Percentiles rank a stretch among this genome's conserved stretches.
phyloP scores from a whole-genome alignment of 2,113 vertebrate genomes.

The Takifugu flavidus region DNA sequence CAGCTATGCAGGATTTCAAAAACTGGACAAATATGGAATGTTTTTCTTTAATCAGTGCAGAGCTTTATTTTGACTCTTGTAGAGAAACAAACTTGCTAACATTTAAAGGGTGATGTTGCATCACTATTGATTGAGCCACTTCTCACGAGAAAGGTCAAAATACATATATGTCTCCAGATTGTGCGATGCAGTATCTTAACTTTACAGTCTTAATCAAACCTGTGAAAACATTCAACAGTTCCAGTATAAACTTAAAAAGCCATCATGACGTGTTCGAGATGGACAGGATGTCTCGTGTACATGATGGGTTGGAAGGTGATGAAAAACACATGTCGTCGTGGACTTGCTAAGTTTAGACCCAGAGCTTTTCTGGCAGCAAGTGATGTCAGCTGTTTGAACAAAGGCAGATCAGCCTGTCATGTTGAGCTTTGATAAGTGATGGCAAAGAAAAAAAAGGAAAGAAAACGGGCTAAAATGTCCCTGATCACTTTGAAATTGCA shows the following conservation, averaged over 20 bases:
- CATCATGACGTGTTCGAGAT: conserved; percentile 1
- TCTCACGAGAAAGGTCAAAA: no score
- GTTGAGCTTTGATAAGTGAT: conserved; percentile 57
- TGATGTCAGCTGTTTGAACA: conserved; percentile 43
- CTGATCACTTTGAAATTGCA: conserved; percentile 76
- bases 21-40: background rate
- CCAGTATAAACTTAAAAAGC: background rate
- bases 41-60: background rate
- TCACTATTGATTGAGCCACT: no score
- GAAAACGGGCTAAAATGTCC: conserved; percentile 26
- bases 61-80: background rate
- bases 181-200: no score
- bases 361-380: conserved; percentile 21
- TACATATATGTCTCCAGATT: no score
- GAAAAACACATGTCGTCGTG: conserved; percentile 33
- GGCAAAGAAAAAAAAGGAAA: conserved; percentile 25
- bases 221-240: no score
- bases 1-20: conserved; percentile 19
- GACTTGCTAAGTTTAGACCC: conserved; percentile 16
- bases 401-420: conserved; percentile 38
- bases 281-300: conserved; percentile 23
- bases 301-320: conserved; percentile 25
- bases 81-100: background rate
- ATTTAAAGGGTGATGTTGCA: no score
- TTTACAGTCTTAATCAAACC: no score